Percentiles rank a stretch among this genome's conserved stretches.
Evolutionary conservation across 1,140 invertebrate genomes (phyloP).

Genomic region (Acromyrmex echinatior): DNA sequence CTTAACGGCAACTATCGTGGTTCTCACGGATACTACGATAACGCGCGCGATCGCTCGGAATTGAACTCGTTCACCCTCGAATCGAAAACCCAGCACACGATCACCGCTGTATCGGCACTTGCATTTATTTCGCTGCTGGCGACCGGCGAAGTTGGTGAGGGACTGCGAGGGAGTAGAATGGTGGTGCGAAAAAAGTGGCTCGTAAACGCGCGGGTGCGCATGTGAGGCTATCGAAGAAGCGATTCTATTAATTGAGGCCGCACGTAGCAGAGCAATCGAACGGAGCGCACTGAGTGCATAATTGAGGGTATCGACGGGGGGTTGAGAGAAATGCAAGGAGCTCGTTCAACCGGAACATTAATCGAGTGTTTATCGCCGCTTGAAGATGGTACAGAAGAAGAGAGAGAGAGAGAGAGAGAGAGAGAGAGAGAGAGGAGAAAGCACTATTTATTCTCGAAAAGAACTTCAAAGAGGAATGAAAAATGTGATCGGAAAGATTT

Average conservation of each 20-base stretch:
- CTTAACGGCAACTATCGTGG: constrained; percentile 56
- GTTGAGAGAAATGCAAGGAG: constrained; percentile 34
- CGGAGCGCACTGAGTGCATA: constrained; percentile 53
- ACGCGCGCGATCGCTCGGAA: constrained; percentile 78
- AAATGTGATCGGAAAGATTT: background rate
- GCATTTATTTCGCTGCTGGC: constrained; percentile 63
- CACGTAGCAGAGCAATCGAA: constrained; percentile 50
- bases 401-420: background rate
- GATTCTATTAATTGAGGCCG: constrained; percentile 63
- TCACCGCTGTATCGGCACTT: constrained; percentile 62
- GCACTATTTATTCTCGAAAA: background rate
- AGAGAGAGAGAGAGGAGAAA: background rate
- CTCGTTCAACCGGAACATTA: constrained; percentile 47
- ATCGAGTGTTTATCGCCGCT: constrained; percentile 33
- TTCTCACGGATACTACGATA: constrained; percentile 77
- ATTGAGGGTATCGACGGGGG: constrained; percentile 35
- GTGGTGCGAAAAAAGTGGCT: constrained; percentile 49
- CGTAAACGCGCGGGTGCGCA: constrained; percentile 35
- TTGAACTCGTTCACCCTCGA: constrained; percentile 76
- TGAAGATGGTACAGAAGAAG: background rate
- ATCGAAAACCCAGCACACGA: constrained; percentile 64
- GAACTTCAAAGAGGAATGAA: background rate
- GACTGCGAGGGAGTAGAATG: background rate
- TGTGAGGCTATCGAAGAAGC: constrained; percentile 22
- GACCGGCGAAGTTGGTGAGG: background rate